These are phyloP conservation scores for Ceratosolen solmsi DNA, from an alignment of 1,140 invertebrate species.

Conservation along the genomic window DNA sequence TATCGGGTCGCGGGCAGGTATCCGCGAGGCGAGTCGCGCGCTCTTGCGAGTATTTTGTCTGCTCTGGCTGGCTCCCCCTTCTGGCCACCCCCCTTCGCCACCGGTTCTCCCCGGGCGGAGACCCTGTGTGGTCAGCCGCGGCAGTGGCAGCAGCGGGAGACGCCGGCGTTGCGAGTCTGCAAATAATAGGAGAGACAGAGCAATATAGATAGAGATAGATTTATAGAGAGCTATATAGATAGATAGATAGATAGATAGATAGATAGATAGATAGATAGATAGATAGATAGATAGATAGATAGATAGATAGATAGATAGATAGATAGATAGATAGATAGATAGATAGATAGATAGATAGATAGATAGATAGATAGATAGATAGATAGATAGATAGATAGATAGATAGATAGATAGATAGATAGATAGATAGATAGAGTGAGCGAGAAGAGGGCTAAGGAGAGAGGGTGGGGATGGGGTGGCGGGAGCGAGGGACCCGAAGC, in stretches of 20 bases:
- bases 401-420: too few relatives aligned
- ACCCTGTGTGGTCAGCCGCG: constrained; percentile 34
- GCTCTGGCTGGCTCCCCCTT: neutral
- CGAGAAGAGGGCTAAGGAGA: neutral
- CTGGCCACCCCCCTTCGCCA: neutral
- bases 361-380: too few relatives aligned
- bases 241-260: too few relatives aligned
- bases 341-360: too few relatives aligned
- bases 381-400: too few relatives aligned
- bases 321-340: too few relatives aligned
- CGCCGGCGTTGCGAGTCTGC: constrained; percentile 25
- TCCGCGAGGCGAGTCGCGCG: constrained; percentile 26
- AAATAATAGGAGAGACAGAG: neutral
- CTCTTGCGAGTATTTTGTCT: constrained; percentile 28
- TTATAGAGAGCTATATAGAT: too few relatives aligned
- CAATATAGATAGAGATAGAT: too few relatives aligned
- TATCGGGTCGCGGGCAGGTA: constrained; percentile 8
- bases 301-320: too few relatives aligned
- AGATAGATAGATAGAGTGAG: too few relatives aligned
- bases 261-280: too few relatives aligned
- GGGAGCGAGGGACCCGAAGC: constrained; percentile 49
- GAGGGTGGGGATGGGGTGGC: neutral
- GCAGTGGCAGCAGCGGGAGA: constrained; percentile 37
- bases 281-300: too few relatives aligned
- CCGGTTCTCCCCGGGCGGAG: neutral